Percentiles rank a stretch among this genome's conserved stretches.
phyloP scores from a whole-genome alignment of 2,888 invertebrate genomes.

The Trilocha varians region DNA sequence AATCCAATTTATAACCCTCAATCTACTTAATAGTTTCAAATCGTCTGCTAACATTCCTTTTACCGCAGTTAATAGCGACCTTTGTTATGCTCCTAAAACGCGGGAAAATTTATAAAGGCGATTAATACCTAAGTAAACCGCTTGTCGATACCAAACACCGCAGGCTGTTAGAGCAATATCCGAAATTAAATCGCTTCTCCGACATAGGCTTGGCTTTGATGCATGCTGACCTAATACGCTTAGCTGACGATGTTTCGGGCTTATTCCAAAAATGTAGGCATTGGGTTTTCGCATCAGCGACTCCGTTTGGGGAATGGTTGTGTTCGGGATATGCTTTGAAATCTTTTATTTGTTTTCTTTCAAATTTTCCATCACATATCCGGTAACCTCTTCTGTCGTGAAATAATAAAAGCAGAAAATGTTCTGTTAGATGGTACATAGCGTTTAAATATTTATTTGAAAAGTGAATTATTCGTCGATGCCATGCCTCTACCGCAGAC shows the following conservation, averaged over 20 bases:
- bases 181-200: slow-evolving; percentile 17
- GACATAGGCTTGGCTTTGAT: slow-evolving; percentile 6
- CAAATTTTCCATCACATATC: too few species aligned
- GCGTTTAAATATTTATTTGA: too few species aligned
- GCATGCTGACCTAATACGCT: not conserved
- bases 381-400: too few species aligned
- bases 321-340: too few species aligned
- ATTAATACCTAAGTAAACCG: slow-evolving; percentile 1
- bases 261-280: not conserved
- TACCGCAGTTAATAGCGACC: not conserved
- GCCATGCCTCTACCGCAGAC: too few species aligned
- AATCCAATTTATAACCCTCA: too few species aligned
- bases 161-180: slow-evolving; percentile 13
- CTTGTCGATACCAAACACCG: slow-evolving; percentile 1
- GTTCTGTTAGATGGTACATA: too few species aligned
- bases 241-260: not conserved
- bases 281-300: not conserved
- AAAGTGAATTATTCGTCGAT: too few species aligned
- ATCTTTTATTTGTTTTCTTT: too few species aligned
- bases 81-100: not conserved
- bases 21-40: not conserved
- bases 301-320: too few species aligned
- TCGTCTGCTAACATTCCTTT: not conserved
- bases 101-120: slow-evolving; percentile 1
- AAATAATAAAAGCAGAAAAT: too few species aligned